Base-by-base conservation (phyloP, 2,888 invertebrate genomes). In the Silvanus unidentatus region DNA sequence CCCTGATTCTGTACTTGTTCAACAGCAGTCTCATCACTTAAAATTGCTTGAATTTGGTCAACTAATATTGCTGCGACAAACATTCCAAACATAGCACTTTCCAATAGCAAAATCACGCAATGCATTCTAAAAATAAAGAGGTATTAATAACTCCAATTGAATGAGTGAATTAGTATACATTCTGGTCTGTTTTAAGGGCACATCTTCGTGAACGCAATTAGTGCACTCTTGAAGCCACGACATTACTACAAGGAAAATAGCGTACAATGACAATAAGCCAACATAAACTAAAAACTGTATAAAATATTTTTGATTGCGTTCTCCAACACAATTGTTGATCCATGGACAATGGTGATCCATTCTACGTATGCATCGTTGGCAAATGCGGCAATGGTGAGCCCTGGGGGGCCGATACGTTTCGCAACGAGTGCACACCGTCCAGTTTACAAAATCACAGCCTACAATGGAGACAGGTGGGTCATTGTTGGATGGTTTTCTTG, bases 251-350 rank as follows among this genome's bases (percentile, higher is more conserved):
- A 89, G 72, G n/a, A 73, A 73, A 34, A 87, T 77, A 6, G 86
- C 81, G 66, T 88, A 86, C 0, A 77, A 5, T 9, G 32, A 32
- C 13, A 32, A 32, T 32, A 32, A 12, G 13, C 67, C 87, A 47
- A 88, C 88, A 67, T 88, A 91, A 34, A 89, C 75, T 50, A 90
- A 75, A 75, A 93, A 93, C 65, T 93, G 88, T 53, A 93, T 79
- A 71, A 93, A 93, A 73, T 86, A 92, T 69, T 91, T 92, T 73
- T 93, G 92, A 75, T 94, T 93, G 62, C 81, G 80, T 72, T 93
- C 92, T 36, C 92, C 93, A 3, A 93, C 90, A 70, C 93, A 93
- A 70, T 94, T 94, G 69, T 94, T 94, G 39, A 93, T 91, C 89
- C 89, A 90, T 3, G 89, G 87, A 72, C 88, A 88, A 69, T 92